Base-by-base conservation (phyloP, 2,113 vertebrate genomes). In the Xyrauchen texanus region DNA sequence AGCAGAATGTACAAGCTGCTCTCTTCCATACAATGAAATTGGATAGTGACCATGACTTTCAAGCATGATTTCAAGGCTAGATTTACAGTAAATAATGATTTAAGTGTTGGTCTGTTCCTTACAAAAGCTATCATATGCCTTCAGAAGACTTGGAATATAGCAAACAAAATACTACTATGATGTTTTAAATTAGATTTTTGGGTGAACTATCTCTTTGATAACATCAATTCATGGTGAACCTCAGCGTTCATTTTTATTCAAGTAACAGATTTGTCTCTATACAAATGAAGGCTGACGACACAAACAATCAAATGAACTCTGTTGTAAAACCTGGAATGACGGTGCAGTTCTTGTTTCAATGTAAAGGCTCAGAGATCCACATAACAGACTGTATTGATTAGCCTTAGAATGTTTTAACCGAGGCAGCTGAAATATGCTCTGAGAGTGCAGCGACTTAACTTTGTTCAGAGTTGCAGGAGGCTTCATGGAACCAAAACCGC, bases 401-500 rank as follows among this genome's bases (percentile, higher is more conserved):
- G 16, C 44, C 8, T 21, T 10, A 21, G n/a, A 73, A 62, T 68
- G 71, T 68, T 77, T 66, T n/a, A 11, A 47, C 8, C 12, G 16
- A 68, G 21, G 47, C 34, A 21, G 53, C 61, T 75, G 46, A 75
- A 45, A 55, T 68, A 4, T 77, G n/a, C 21, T 12, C n/a, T 44
- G 12, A 53, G 10, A 58, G 4, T 58, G 34, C 8, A 16, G 46
- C 9, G 60, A 8, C 12, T 51, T 57, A n/a, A 70, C 83, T 82
- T 83, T 82, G 83, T 89, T 90, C 78, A 55, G 53, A 84, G 66
- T 77, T 71, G 77, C 66, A 79, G 62, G 68, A 45, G 64, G 8
- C 44, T 81, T 81, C 68, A 78, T 66, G 69, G 45, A 62, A 63
- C 46, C 55, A 60, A 64, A 75, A 51, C 62, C 11, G 66, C 62